A percentile compares a stretch with the other conserved stretches of the same genome.
phyloP scores from a whole-genome alignment of 2,797 vertebrate genomes.

The Ceyx erithaca region DNA sequence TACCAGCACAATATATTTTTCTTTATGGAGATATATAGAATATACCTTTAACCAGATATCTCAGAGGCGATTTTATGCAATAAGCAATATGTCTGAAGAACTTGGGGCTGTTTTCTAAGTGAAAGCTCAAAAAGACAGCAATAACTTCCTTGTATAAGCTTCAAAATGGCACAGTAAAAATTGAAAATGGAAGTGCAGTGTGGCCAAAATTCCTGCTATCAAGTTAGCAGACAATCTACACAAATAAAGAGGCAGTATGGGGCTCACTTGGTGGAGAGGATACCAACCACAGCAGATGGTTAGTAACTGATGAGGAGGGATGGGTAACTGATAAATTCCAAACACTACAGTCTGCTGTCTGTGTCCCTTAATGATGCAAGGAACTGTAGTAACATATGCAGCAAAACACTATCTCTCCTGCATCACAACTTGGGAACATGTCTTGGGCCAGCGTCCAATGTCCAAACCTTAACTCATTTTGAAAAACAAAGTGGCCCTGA shows the following conservation, averaged over 20 bases:
- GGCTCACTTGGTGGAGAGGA: neutral
- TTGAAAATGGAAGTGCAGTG: neutral
- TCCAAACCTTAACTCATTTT: neutral
- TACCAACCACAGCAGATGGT: neutral
- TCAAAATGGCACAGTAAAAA: neutral
- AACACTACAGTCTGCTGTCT: neutral
- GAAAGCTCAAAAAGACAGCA: neutral
- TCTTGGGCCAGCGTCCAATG: neutral
- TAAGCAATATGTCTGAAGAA: neutral
- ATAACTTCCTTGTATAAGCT: neutral
- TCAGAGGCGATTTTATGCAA: neutral
- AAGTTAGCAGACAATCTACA: neutral
- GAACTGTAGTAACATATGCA: accelerated
- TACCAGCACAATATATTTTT: neutral
- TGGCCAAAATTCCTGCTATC: neutral
- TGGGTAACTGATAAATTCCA: neutral
- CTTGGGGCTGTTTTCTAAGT: no score
- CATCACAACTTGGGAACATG: accelerated
- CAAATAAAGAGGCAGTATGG: neutral
- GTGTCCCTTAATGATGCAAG: neutral
- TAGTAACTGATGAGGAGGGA: neutral
- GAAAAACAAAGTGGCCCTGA: neutral
- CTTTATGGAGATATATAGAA: neutral
- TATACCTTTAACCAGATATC: neutral
- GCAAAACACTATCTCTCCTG: neutral